Conservation (phyloP, 2,797 vertebrate species). For the Brachyrhaphis roseni region DNA sequence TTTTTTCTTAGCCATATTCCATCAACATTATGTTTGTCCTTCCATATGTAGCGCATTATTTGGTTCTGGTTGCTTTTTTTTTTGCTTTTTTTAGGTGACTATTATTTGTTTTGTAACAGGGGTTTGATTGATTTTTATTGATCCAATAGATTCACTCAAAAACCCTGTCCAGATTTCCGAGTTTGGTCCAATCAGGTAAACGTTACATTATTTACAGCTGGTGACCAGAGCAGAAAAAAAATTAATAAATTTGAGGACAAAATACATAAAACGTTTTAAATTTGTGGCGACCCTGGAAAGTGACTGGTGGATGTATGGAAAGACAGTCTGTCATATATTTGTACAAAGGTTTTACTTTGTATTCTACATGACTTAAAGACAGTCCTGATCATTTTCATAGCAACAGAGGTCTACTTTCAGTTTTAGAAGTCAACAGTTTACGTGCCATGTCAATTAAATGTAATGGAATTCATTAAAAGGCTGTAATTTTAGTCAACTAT, state of each 20-base stretch:
- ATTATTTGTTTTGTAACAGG: background rate
- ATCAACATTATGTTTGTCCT: background rate
- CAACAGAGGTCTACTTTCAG: too few species aligned
- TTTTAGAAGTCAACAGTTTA: too few species aligned
- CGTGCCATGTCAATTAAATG: too few species aligned
- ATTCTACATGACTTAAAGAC: background rate
- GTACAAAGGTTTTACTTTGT: background rate
- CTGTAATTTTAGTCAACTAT: background rate
- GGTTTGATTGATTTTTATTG: background rate
- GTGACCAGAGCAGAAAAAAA: background rate
- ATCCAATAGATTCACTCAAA: background rate
- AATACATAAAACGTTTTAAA: background rate
- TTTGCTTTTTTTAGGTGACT: background rate
- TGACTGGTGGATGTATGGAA: background rate
- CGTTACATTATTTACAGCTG: background rate
- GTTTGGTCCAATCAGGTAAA: background rate
- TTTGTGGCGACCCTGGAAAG: background rate
- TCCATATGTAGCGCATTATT: background rate
- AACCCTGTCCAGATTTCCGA: background rate
- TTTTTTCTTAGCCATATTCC: background rate
- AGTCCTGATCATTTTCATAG: background rate
- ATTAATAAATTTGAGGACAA: background rate
- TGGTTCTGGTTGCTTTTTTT: background rate
- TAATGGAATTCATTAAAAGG: too few species aligned
- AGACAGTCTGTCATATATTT: background rate